Evolutionary conservation across 1,140 invertebrate species (phyloP).

Genomic region (Drosophila sucinea): DNA sequence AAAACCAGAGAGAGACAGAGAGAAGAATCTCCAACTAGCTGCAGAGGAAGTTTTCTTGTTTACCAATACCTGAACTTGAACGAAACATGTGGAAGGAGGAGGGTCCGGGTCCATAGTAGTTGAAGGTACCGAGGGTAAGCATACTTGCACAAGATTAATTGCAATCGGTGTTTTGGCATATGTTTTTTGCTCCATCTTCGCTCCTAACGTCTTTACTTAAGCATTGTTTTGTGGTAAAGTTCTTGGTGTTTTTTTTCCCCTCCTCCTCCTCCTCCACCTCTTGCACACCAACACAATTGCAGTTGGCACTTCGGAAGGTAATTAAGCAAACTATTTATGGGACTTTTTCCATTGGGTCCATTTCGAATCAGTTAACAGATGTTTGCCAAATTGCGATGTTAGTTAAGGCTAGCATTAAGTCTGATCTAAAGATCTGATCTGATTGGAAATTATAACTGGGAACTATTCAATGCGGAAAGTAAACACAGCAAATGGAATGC

Average conservation of each 20-base stretch:
- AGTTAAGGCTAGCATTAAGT: too few relatives aligned
- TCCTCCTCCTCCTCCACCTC: neutral
- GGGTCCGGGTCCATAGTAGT: neutral
- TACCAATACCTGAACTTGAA: slow-evolving; percentile 63
- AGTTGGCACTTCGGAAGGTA: slow-evolving; percentile 69
- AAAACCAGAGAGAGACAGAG: neutral
- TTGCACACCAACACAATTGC: slow-evolving; percentile 17
- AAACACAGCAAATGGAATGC: too few relatives aligned
- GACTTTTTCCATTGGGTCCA: neutral
- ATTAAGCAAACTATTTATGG: slow-evolving; percentile 77
- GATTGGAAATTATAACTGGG: too few relatives aligned
- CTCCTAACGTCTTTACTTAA: slow-evolving; percentile 1
- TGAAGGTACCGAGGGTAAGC: neutral
- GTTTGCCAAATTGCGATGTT: slow-evolving; percentile 20
- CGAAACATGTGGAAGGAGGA: neutral
- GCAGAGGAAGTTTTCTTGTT: slow-evolving; percentile 66
- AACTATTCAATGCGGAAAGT: too few relatives aligned
- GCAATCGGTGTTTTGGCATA: slow-evolving; percentile 80
- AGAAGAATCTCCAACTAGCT: slow-evolving; percentile 31
- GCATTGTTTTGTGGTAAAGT: slow-evolving; percentile 31
- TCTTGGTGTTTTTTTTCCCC: slow-evolving; percentile 9
- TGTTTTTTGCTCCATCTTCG: slow-evolving; percentile 52
- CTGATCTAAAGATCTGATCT: too few relatives aligned
- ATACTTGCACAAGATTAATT: slow-evolving; percentile 79
- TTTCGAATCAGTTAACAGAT: slow-evolving; percentile 54